Evolutionary conservation across 2,113 vertebrate species (phyloP).

Genomic region (Barbus barbus): DNA sequence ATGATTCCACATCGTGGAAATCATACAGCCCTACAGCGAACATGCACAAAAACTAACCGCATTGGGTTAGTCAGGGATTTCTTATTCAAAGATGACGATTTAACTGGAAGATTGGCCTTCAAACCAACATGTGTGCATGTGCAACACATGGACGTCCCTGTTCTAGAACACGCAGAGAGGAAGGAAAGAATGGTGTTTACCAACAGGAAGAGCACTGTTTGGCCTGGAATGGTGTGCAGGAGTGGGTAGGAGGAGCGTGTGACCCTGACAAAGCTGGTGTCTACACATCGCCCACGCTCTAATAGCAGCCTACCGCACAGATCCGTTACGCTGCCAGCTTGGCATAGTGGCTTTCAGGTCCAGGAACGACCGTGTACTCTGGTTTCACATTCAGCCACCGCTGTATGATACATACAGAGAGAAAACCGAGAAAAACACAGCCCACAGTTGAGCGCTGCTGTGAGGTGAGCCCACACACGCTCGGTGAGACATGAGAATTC

Average conservation of each 20-base stretch:
- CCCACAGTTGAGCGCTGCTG: slow-evolving; percentile 1
- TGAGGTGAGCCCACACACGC: slow-evolving; percentile 27
- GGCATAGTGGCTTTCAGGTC: slow-evolving; percentile 37
- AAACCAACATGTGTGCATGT: slow-evolving; percentile 6
- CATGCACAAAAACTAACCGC: neutral
- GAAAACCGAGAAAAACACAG: slow-evolving; percentile 20
- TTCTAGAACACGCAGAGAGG: slow-evolving; percentile 37
- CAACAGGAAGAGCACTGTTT: slow-evolving; percentile 59
- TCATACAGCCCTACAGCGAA: neutral
- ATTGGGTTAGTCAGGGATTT: neutral
- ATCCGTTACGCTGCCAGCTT: slow-evolving; percentile 51
- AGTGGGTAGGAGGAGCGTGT: slow-evolving; percentile 57
- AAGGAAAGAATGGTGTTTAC: slow-evolving; percentile 52
- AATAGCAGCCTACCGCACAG: slow-evolving; percentile 53
- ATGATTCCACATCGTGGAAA: neutral
- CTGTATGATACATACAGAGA: neutral
- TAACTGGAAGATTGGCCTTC: neutral
- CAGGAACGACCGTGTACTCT: slow-evolving; percentile 6
- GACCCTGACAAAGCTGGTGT: slow-evolving; percentile 59
- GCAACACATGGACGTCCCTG: neutral
- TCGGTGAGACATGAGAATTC: slow-evolving; percentile 4
- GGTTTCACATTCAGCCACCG: slow-evolving; percentile 7
- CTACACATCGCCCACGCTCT: slow-evolving; percentile 53
- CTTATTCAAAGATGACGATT: neutral
- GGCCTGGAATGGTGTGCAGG: slow-evolving; percentile 52